Evolutionary conservation across 2,113 vertebrate genomes (phyloP), one percentile per base, ranked within the genome.

Genomic region (Collichthys lucidus): DNA sequence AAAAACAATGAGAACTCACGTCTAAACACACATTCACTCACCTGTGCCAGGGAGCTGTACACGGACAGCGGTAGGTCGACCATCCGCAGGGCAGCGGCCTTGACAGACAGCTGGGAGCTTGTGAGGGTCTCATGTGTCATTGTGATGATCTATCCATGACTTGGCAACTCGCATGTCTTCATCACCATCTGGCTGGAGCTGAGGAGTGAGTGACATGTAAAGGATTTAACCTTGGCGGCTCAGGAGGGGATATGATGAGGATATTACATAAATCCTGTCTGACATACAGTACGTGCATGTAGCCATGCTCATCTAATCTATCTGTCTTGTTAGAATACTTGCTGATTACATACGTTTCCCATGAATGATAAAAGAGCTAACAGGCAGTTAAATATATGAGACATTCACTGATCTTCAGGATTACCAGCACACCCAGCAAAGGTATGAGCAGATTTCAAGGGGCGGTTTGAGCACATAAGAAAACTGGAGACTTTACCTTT

Each of bases 11-110:
- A 15, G 17, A 77, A 56, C 11, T 15, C 56, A 26, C 9, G 1
- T 50, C 47, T 52, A 9, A 29, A 64, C 55, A 63, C 53, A 53
- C 11, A 8, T 71, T 96, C 94, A 8, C 73, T 96, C 94, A 98
- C 97, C 97, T 97, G 96, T 12, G 93, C 86, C 79, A 98, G 85
- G 31, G 96, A 96, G 85, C 90, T 88, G 85, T 93, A 97, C 93
- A 98, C 96, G 6, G 96, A 96, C 56, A 97, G 91, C 2, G 98
- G 97, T 44, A 97, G 93, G 83, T 97, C 93, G 69, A 97, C 95
- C 47, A 96, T 95, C 52, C 92, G 94, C 22, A 97, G 88, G 4
- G 92, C 96, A 14, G 92, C 94, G 0, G 93, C 89, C 93, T 94
- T 97, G 82, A 98, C 80, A 67, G 96, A 96, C 91, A 96, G 91